phyloP scores from a whole-genome alignment of 2,888 invertebrate species.

The Clanis bilineata region DNA sequence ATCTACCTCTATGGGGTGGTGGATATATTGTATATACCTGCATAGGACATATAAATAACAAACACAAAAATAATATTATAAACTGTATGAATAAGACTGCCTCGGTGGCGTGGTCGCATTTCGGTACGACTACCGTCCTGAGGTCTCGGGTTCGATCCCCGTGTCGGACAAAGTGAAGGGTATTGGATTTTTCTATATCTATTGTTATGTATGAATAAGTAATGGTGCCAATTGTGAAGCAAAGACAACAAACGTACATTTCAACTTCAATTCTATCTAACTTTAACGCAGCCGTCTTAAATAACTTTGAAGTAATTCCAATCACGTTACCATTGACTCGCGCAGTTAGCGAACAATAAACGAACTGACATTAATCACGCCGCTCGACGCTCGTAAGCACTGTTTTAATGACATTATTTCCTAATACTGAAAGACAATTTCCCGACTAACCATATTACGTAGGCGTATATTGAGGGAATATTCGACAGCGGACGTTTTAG shows the following conservation, averaged over 20 bases:
- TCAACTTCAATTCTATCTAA: neutral
- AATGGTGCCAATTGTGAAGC: too few species aligned
- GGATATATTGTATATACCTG: too few species aligned
- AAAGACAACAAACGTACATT: too few species aligned
- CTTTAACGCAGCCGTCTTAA: neutral
- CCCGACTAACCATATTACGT: slow-evolving; percentile 41
- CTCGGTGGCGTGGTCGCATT: too few species aligned
- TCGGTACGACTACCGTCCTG: too few species aligned
- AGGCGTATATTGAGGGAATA: slow-evolving; percentile 28
- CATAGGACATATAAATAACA: neutral
- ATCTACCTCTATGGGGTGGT: too few species aligned
- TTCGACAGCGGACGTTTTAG: slow-evolving; percentile 21
- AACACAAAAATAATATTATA: too few species aligned
- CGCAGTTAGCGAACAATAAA: slow-evolving; percentile 44
- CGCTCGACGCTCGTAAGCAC: slow-evolving; percentile 36
- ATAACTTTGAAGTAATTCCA: neutral
- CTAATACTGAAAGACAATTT: slow-evolving; percentile 60
- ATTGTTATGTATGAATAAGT: too few species aligned
- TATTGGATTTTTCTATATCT: too few species aligned
- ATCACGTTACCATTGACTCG: slow-evolving; percentile 1
- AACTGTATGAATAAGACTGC: too few species aligned
- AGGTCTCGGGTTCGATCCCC: too few species aligned
- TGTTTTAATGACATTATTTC: slow-evolving; percentile 74
- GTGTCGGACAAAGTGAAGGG: too few species aligned
- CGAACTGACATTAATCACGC: slow-evolving; percentile 64